Evolutionary conservation across 2,888 invertebrate genomes (phyloP), one percentile per base, ranked within the genome.

Genomic region (Rhagophthalmus giganteus): DNA sequence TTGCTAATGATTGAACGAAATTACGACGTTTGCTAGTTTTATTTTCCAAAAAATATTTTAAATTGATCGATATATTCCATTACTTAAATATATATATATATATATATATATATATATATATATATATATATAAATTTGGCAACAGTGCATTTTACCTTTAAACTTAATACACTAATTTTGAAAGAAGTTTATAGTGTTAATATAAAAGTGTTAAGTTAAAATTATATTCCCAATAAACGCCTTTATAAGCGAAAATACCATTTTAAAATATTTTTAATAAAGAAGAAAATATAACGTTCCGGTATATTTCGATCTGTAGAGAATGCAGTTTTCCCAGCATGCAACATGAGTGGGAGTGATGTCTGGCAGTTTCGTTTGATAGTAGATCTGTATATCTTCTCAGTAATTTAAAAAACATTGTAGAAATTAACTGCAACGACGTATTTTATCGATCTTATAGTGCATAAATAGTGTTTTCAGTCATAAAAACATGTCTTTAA

Each of bases 341-440:
- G 71, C 71, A 71, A 57, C 65, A 65, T 69, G 68, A 68, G 73
- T 73, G 74, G 74, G 74, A 74, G 73, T 73, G 74, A 74, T 70
- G 71, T 71, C 66, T 68, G 65, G 61, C 59, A 61, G 64, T 61
- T 61, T 60, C 62, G 63, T 66, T 61, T 60, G 59, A 62, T 62
- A 65, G 63, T 51, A 55, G 61, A 62, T 60, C 64, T 65, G 62
- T 58, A 62, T 63, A 62, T 64, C 58, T 55, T 55, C 55, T 35
- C 38, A 46, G 30, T 31, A 41, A 46, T 34, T 34, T 51, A 44
- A 51, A 54, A n/a, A 51, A 42, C 35, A 32, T 32, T 38, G 20
- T 26, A 48, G 42, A 46, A 48, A 49, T 26, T 35, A 54, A 51
- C 51, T 50, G 44, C 9, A 16, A 31, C 13, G 41, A 44, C 15